phyloP scores from a whole-genome alignment of 1,140 invertebrate genomes.

The Lepidostoma basale region DNA sequence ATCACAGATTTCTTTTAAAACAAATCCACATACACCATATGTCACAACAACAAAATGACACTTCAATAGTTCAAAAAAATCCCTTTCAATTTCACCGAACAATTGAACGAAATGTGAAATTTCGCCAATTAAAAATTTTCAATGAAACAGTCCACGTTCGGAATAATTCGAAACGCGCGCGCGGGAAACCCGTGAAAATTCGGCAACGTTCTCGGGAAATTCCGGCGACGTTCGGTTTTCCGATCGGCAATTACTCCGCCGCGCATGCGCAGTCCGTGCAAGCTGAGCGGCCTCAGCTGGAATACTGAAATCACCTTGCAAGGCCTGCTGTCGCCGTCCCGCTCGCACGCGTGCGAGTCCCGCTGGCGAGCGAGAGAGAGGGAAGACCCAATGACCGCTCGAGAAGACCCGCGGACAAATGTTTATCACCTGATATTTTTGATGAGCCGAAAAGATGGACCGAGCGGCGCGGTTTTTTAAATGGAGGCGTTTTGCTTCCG shows the following conservation, averaged over 20 bases:
- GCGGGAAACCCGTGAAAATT: conserved; percentile 6
- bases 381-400: conserved; percentile 22
- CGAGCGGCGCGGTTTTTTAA: conserved; percentile 10
- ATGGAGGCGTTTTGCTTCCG: conserved; percentile 3
- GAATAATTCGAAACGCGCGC: not conserved
- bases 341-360: not conserved
- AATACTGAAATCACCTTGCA: conserved; percentile 46
- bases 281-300: conserved; percentile 41
- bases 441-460: conserved; percentile 14
- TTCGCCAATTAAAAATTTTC: not conserved
- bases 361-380: conserved; percentile 10
- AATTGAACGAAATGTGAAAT: not conserved
- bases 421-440: conserved; percentile 35
- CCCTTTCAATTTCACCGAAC: not conserved
- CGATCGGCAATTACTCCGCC: not conserved
- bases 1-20: not conserved
- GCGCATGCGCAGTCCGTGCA: conserved; percentile 33
- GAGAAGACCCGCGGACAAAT: conserved; percentile 30
- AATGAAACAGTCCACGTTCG: not conserved
- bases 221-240: conserved; percentile 15
- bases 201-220: conserved; percentile 1
- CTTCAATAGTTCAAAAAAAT: not conserved
- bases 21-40: not conserved
- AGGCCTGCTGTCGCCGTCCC: conserved; percentile 38
- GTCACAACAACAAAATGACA: not conserved